Percentiles rank a stretch among this genome's conserved stretches.
phyloP scores from a whole-genome alignment of 2,797 vertebrate genomes.

The Lepidocolaptes lacrymiger region DNA sequence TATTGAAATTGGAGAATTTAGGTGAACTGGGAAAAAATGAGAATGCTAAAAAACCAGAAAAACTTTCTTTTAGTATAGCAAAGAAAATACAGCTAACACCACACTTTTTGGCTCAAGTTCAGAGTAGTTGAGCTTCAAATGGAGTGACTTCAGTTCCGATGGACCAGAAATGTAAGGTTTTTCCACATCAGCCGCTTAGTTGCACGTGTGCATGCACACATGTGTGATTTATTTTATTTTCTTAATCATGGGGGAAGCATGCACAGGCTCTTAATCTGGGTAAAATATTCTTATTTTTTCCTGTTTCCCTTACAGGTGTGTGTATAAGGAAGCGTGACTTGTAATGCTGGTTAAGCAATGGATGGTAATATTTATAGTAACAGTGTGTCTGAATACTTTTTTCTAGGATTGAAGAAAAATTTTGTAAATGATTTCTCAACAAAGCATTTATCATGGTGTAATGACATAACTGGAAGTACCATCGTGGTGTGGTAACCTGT shows the following conservation, averaged over 20 bases:
- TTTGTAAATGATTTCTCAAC: background rate
- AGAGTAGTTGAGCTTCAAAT: background rate
- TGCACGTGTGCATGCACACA: accelerated
- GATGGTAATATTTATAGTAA: background rate
- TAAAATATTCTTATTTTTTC: constrained; percentile 51
- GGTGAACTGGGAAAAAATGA: background rate
- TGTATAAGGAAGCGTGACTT: background rate
- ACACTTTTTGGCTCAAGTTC: background rate
- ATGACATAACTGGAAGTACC: background rate
- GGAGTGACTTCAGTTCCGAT: background rate
- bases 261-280: background rate
- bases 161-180: background rate
- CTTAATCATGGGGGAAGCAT: constrained; percentile 32
- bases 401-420: background rate
- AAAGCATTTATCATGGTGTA: background rate
- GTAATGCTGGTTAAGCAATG: background rate
- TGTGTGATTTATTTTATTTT: constrained; percentile 5
- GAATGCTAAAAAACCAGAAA: background rate
- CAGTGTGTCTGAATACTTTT: background rate
- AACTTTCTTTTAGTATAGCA: background rate
- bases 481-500: background rate
- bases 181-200: background rate
- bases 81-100: background rate
- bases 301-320: constrained; percentile 40
- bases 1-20: background rate